Evolutionary conservation across 2,888 invertebrate species (phyloP), one percentile per base, ranked within the genome.

Genomic region (Andrena trimmerana): DNA sequence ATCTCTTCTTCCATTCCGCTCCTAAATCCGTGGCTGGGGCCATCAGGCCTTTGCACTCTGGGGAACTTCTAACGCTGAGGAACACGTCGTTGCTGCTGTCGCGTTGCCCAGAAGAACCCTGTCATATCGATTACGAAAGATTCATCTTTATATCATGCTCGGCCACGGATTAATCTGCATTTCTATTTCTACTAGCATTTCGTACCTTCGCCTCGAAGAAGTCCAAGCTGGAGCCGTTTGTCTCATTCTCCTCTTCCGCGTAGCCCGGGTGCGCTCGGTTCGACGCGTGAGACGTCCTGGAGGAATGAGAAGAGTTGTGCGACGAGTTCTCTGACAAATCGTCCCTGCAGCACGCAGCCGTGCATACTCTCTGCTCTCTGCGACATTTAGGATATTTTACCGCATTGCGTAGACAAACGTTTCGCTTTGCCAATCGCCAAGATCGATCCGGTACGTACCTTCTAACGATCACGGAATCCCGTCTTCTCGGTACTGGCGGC

Each of bases 301-400:
- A 90, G 1, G 93, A 93, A 77, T 91, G 92, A n/a, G 90, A 90
- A 7, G 94, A 93, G 7, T 90, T 87, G 20, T 87, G 91, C 7
- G 93, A 91, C 42, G 93, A 94, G 70, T 92, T 92, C 42, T 93
- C 93, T 8, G 94, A 94, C 7, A 90, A 84, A 59, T 94, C 93
- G 77, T 94, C 93, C 63, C 91, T 92, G 79, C 94, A 94, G 77
- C 94, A 94, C n/a, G 93, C 93, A 29, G 93, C 94, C n/a, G 92
- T 94, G 79, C 94, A 94, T 4, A 93, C 88, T 42, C 92, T 90
- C 72, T 92, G 92, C 79, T 93, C 94, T 84, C 94, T 94, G 86
- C 1, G 84, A 83, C 29, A 33, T 69, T 27, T 0, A 16, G 8
- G n/a, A 48, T 3, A 68, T 31, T 31, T 70, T 24, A 42, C 4